Evolutionary conservation across 2,113 vertebrate genomes (phyloP).

Genomic region (Budorcas taxicolor): DNA sequence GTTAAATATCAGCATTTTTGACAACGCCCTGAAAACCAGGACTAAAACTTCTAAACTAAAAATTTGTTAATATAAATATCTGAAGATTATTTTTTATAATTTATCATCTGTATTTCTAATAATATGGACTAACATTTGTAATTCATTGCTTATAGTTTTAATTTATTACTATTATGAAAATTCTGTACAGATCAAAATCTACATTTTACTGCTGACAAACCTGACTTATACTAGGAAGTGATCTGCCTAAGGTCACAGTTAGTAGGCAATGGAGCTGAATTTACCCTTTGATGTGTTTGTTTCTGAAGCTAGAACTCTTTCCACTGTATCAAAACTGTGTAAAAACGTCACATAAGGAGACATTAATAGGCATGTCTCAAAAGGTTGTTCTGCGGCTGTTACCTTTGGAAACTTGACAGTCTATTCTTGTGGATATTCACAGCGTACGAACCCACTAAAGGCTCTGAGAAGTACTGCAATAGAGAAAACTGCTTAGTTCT

Average conservation of each 20-base stretch:
- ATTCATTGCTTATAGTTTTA: background rate
- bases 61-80: background rate
- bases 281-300: background rate
- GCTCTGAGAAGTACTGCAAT: background rate
- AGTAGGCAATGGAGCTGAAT: background rate
- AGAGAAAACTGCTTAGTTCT: background rate
- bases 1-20: background rate
- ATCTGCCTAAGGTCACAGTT: background rate
- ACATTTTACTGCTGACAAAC: background rate
- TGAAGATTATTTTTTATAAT: background rate
- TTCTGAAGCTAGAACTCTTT: background rate
- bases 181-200: background rate
- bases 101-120: background rate
- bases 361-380: background rate
- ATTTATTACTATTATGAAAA: background rate
- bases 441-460: background rate
- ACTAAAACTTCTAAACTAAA: background rate
- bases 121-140: background rate
- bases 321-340: background rate
- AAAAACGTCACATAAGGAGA: background rate
- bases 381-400: background rate
- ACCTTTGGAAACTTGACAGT: background rate
- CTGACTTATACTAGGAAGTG: background rate
- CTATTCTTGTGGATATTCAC: background rate
- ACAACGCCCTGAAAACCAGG: background rate